Base-by-base conservation (phyloP, 2,888 invertebrate genomes). In the Palloptera scutellata region DNA sequence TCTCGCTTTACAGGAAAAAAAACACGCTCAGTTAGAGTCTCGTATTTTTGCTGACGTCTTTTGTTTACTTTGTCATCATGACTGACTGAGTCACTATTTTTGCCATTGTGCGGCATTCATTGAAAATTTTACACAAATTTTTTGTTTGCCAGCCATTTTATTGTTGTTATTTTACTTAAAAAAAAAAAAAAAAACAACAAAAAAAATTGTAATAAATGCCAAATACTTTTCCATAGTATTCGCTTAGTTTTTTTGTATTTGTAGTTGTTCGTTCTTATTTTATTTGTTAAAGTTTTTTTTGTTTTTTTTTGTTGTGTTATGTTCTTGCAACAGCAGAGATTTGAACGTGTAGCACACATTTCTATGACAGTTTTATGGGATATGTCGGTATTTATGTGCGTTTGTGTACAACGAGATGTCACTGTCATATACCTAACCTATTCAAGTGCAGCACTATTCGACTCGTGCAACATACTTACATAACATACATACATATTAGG, bases 321-420 rank as follows among this genome's bases (percentile, higher is more conserved):
- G 13, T 1, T 19, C 45, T 60, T 42, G 8, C 40, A 8, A 30
- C 3, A 17, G 17, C n/a, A 53, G 19, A 59, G 41, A 53, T 54
- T 43, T 15, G 40, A 20, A 3, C 19, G 12, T 62, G 53, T 59
- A 48, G 61, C 65, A 54, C 61, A 66, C 65, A 66, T 67, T 64
- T 59, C 65, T 58, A 65, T 70, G 70, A 67, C 70, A 70, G 64
- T 67, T 70, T 59, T 63, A 65, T 67, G 62, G 30, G 62, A 64
- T 63, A 61, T 62, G 19, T 30, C 30, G 3, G 30, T 30, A 30
- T 6, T 4, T 30, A 30, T 6, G 6, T 30, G 6, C 6, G 30
- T 40, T 20, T 13, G 13, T 55, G 55, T 15, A 45, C 13, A 40
- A 55, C 45, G 42, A 62, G 62, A 54, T 54, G 54, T 17, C 54